Evolutionary conservation across 2,888 invertebrate genomes (phyloP).

Genomic region (Tillus elongatus): DNA sequence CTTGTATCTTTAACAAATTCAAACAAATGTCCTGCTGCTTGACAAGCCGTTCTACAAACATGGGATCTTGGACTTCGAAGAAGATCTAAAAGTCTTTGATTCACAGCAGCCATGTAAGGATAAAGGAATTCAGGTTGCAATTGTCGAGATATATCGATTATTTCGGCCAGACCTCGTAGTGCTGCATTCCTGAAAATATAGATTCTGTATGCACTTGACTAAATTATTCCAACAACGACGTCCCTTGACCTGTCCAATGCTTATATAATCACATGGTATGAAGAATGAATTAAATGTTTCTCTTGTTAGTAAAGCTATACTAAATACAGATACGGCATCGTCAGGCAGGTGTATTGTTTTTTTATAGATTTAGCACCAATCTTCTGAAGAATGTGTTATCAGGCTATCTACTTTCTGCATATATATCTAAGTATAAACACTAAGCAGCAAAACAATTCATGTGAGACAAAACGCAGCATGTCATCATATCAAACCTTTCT

Average conservation of each 20-base stretch:
- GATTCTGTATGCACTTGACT: background rate
- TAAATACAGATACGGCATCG: background rate
- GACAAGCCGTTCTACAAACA: conserved; percentile 40
- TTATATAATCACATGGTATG: no score
- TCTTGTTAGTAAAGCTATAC: no score
- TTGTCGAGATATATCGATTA: conserved; percentile 32
- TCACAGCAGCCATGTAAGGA: conserved; percentile 37
- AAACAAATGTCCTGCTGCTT: conserved; percentile 39
- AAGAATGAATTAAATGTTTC: no score
- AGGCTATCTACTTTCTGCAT: no score
- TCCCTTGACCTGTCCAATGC: no score
- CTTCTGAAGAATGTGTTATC: no score
- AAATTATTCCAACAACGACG: no score
- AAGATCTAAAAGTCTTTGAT: conserved; percentile 38
- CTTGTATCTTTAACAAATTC: conserved; percentile 39
- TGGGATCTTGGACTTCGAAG: conserved; percentile 39
- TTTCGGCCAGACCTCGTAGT: conserved; percentile 36
- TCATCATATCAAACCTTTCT: no score
- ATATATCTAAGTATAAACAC: no score
- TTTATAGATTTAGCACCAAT: no score
- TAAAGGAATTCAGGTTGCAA: conserved; percentile 28
- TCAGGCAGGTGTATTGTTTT: background rate
- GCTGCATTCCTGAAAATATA: conserved; percentile 30
- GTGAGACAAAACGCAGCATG: no score
- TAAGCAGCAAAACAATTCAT: no score